phyloP scores from a whole-genome alignment of 1,140 invertebrate genomes.

The Musca vetustissima region DNA sequence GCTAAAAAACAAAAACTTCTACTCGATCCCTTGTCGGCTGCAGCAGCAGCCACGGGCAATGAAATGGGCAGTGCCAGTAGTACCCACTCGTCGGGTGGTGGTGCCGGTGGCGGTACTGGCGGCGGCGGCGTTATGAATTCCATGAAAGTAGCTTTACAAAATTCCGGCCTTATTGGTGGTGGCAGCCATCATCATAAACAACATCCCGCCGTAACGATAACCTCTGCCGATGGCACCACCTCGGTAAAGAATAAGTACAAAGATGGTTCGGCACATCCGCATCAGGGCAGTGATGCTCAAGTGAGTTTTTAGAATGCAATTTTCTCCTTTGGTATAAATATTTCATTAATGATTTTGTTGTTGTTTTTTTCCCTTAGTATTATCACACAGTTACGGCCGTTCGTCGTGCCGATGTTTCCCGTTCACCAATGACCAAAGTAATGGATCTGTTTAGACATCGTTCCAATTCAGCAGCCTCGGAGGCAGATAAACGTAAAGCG shows the following conservation, averaged over 20 bases:
- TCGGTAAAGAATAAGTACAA: constrained; percentile 56
- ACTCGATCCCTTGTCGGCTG: constrained; percentile 42
- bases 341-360: too few relatives aligned
- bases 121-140: constrained; percentile 67
- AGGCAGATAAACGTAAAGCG: constrained; percentile 74
- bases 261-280: constrained; percentile 69
- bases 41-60: constrained; percentile 17
- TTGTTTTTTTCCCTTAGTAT: constrained; percentile 61
- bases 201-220: constrained; percentile 55
- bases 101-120: constrained; percentile 51
- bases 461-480: constrained; percentile 69
- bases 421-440: constrained; percentile 80
- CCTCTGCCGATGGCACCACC: constrained; percentile 44
- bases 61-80: constrained; percentile 56
- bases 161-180: constrained; percentile 60
- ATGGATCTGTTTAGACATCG: constrained; percentile 86
- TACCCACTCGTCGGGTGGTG: constrained; percentile 54
- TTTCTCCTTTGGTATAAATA: too few relatives aligned
- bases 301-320: constrained; percentile 52
- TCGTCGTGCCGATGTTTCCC: constrained; percentile 54
- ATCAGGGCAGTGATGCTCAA: constrained; percentile 59
- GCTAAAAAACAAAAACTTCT: constrained; percentile 62
- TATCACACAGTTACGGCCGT: constrained; percentile 69
- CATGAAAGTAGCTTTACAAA: constrained; percentile 75
- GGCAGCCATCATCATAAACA: constrained; percentile 39